A percentile compares a stretch with the other conserved stretches of the same genome.
These are phyloP conservation scores for Saturnia japonica DNA, from an alignment of 2,888 invertebrate species.

Conservation along the genomic window DNA sequence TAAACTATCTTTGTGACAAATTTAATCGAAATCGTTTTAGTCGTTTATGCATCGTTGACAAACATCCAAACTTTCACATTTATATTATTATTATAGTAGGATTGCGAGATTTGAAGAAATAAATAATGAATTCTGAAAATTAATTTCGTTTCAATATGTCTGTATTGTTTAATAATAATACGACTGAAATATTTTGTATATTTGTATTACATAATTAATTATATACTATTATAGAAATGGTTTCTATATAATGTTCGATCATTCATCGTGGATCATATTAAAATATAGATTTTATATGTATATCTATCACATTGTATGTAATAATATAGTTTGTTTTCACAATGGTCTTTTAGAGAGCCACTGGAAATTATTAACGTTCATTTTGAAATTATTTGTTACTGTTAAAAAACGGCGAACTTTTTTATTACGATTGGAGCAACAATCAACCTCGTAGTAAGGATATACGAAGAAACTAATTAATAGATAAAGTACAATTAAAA, in stretches of 20 bases:
- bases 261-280: constrained; percentile 4
- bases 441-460: too few relatives aligned
- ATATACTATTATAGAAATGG: neutral
- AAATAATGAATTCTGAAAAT: neutral
- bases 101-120: neutral
- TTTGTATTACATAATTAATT: constrained; percentile 49
- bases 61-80: too few relatives aligned
- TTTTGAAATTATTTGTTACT: neutral
- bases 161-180: constrained; percentile 53
- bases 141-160: neutral
- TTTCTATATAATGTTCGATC: neutral
- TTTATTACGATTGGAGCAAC: too few relatives aligned
- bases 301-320: neutral
- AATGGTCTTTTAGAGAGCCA: neutral
- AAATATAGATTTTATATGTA: neutral
- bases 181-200: constrained; percentile 72
- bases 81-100: too few relatives aligned
- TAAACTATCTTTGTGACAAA: too few relatives aligned
- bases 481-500: neutral
- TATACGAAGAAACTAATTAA: neutral
- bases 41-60: too few relatives aligned
- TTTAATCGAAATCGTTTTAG: too few relatives aligned
- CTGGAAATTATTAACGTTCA: neutral
- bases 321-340: neutral
- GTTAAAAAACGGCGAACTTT: too few relatives aligned